A percentile compares a stretch with the other conserved stretches of the same genome.
Conservation (phyloP, 1,140 invertebrate genomes). For the Conopomorpha cramerella region DNA sequence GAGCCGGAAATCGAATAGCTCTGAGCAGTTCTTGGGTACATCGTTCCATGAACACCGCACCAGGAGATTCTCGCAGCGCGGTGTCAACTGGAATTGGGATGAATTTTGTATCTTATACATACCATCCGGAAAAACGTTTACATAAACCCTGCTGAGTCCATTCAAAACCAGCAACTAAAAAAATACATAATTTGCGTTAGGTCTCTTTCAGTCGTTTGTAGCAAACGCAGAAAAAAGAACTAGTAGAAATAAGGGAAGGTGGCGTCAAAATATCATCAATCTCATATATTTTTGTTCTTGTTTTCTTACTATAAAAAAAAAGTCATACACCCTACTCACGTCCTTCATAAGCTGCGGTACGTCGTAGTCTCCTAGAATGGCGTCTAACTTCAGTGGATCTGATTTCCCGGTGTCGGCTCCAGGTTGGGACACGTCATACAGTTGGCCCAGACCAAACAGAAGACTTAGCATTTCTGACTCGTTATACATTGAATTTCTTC, state of each 20-base stretch:
- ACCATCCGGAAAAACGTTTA: too few species aligned
- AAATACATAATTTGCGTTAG: too few species aligned
- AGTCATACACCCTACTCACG: too few species aligned
- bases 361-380: slow-evolving; percentile 35
- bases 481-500: slow-evolving; percentile 32
- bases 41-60: slow-evolving; percentile 63
- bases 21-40: slow-evolving; percentile 36
- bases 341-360: slow-evolving; percentile 43
- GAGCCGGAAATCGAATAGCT: slow-evolving; percentile 59
- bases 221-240: too few species aligned
- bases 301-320: too few species aligned
- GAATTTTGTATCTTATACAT: too few species aligned
- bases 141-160: too few species aligned
- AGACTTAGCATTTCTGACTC: slow-evolving; percentile 31
- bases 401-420: slow-evolving; percentile 15
- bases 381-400: slow-evolving; percentile 23
- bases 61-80: slow-evolving; percentile 56
- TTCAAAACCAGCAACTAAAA: too few species aligned
- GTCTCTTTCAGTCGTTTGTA: too few species aligned
- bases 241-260: too few species aligned
- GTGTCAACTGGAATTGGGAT: slow-evolving; percentile 46
- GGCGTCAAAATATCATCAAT: too few species aligned
- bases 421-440: slow-evolving; percentile 34
- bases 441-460: slow-evolving; percentile 32
- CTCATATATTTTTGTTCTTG: too few species aligned